Base-by-base conservation (phyloP, 2,888 invertebrate genomes). In the Eilema sororculum region DNA sequence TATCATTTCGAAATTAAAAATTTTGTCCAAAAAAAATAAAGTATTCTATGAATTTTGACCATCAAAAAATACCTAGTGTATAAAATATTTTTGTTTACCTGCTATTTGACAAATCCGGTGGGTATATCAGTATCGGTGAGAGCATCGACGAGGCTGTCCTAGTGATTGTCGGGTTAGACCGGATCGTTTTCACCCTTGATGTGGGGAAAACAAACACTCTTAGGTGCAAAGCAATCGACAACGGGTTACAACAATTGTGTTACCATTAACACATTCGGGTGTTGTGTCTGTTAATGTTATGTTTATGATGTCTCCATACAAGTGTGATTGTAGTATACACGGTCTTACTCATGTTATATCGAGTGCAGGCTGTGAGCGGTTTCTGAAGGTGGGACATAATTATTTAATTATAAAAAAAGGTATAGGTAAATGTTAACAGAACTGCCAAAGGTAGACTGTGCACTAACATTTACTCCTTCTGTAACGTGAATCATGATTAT, bases 71-170 rank as follows among this genome's bases (percentile, higher is more conserved):
- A 28, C 12, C 59, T 46, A 52, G 67, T 72, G 71, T 71, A 77
- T 74, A 74, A 80, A 77, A 79, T 70, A 76, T 80, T 69, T 78
- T 77, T 73, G 80, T 94, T 72, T 95, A 95, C 95, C 95, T 95
- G 95, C 94, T 89, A 84, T 89, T 95, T 57, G 93, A 93, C 82
- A 94, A 90, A 81, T 95, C 95, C 95, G 95, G 95, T 82, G 95
- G 94, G 84, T 94, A 95, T 85, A 95, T 95, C 94, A 95, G 93
- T 88, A 95, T 95, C 91, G 95, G 95, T 84, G 95, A 95, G 78
- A 95, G 94, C 94, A 95, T 95, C 91, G 95, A 94, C 76, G 95
- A 95, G 80, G 95, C 95, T 80, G 95, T 93, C 92, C 95, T 91
- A 88, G 95, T 95, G 91, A 95, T 94, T 82, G 95, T 95, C 78